phyloP scores from a whole-genome alignment of 2,797 vertebrate genomes.

The Onychomys leucogaster region DNA sequence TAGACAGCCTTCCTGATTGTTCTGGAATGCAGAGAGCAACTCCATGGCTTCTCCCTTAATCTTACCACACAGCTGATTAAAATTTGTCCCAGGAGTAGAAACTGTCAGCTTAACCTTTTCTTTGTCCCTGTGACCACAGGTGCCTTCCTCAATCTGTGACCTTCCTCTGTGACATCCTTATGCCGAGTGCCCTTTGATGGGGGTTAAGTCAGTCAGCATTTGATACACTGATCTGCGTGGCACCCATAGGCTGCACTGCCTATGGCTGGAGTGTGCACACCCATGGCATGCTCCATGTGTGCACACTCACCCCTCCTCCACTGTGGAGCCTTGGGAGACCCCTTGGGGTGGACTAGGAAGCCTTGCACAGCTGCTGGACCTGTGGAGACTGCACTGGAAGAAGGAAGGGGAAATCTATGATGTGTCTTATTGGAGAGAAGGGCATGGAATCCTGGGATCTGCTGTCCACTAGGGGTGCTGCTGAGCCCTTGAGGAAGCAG shows the following conservation, averaged over 20 bases:
- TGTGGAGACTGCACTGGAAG: not conserved
- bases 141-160: not conserved
- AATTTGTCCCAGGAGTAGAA: not conserved
- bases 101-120: not conserved
- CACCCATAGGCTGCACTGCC: not conserved
- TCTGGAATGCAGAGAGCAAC: not conserved
- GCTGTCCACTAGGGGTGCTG: not conserved
- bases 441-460: not conserved
- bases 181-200: conserved; percentile 8
- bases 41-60: not conserved
- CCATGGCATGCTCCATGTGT: rapidly evolving
- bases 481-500: not conserved
- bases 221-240: not conserved
- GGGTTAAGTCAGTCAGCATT: not conserved
- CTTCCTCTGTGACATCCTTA: not conserved
- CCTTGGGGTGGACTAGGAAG: not conserved
- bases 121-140: not conserved
- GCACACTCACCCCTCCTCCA: no score
- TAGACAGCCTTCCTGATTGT: not conserved
- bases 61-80: not conserved
- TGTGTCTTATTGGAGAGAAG: not conserved
- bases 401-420: not conserved
- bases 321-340: not conserved
- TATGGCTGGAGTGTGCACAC: not conserved
- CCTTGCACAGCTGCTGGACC: not conserved